Base-by-base conservation (phyloP, 1,140 invertebrate species). In the Aphelenchoides besseyi region DNA sequence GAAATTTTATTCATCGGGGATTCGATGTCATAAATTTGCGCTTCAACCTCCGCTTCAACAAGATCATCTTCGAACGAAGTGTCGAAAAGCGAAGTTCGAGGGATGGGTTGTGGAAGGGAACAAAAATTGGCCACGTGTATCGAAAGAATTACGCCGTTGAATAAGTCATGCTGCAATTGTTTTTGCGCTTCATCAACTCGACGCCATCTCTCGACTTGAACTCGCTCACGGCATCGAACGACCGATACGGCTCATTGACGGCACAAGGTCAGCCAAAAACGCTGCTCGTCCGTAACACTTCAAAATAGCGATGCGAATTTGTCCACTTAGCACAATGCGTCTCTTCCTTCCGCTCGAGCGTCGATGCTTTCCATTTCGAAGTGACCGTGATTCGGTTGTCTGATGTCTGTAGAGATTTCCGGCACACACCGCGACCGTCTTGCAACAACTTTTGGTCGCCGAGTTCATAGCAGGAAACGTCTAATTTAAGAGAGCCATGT, bases 21-120 rank as follows among this genome's bases (percentile, higher is more conserved):
- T 48, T 48, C 23, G 41, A 48, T 48, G 41, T 48, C 41, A 48
- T 48, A 23, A 48, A 48, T 23, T 48, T 12, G n/a, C n/a, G n/a
- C n/a, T n/a, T n/a, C n/a, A n/a, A n/a, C n/a, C 41, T 48, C 41
- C 12, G 12, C 41, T 48, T 48, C 41, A 23, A 48, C 41, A 48
- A 48, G 41, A 48, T 48, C 41, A 48, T 48, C 41, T 48, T 48
- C 41, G 41, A n/a, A n/a, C n/a, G n/a, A 48, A 48, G 41, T 48
- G 41, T 23, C 41, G 41, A 48, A 48, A 48, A 48, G 41, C 41
- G 23, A 48, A 48, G 23, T 48, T 12, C 41, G 41, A 23, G n/a
- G n/a, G n/a, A n/a, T n/a, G n/a, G 41, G 41, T 23, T 12, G 41
- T 48, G 41, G 41, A 48, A 23, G 41, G 41, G 41, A 48, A 48